phyloP scores from a whole-genome alignment of 2,113 vertebrate species.

The Actenoides lindsayi region DNA sequence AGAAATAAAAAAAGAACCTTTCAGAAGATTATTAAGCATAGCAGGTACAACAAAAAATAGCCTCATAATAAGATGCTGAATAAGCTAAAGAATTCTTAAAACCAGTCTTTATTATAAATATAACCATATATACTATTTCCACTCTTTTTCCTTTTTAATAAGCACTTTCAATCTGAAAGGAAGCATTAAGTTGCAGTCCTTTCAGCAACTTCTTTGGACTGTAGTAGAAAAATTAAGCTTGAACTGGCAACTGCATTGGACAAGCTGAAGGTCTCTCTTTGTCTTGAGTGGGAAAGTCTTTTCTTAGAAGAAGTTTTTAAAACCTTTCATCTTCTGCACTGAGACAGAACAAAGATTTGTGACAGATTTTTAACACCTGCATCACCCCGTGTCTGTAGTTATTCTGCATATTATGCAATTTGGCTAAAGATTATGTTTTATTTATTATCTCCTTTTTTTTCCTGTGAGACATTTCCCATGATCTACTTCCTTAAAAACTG shows the following conservation, averaged over 20 bases:
- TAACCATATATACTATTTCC: not conserved
- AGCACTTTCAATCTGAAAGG: not conserved
- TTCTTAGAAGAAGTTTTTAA: not conserved
- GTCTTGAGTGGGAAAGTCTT: not conserved
- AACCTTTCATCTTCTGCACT: not conserved
- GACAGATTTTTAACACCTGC: not conserved
- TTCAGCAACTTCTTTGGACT: not conserved
- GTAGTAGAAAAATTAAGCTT: not conserved
- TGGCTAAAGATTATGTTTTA: not conserved
- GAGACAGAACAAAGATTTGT: not conserved
- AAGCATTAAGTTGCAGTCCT: not conserved
- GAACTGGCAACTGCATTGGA: not conserved
- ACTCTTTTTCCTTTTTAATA: not conserved
- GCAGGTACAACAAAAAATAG: not conserved
- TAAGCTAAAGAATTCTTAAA: not conserved
- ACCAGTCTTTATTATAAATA: not conserved
- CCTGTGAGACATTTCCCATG: not conserved
- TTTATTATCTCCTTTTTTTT: not conserved
- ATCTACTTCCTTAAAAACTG: not conserved
- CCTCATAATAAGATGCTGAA: not conserved
- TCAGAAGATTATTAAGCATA: not conserved
- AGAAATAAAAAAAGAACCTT: not conserved
- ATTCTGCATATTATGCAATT: not conserved
- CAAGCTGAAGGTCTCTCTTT: not conserved
- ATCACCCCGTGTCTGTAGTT: not conserved